Percentiles rank a stretch among this genome's conserved stretches.
phyloP scores from a whole-genome alignment of 2,113 vertebrate genomes.

The Oenanthe oenanthe region DNA sequence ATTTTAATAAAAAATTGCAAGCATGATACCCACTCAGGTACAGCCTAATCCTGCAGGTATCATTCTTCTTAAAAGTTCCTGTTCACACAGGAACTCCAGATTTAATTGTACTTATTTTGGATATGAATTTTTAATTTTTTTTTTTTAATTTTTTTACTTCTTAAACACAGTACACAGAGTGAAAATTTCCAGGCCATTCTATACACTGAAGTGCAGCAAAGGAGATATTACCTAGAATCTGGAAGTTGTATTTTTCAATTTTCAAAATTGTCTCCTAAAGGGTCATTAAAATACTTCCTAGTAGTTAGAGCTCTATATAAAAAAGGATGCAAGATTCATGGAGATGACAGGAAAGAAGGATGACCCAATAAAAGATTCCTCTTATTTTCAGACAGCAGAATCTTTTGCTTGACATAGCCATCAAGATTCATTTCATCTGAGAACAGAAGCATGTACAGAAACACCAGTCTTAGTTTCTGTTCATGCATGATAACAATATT shows the following conservation, averaged over 20 bases:
- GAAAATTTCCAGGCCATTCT: not conserved
- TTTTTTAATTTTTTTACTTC: no score
- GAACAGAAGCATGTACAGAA: not conserved
- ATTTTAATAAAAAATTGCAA: not conserved
- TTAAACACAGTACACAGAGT: no score
- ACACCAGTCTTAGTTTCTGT: not conserved
- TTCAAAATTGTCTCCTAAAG: not conserved
- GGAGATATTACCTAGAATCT: not conserved
- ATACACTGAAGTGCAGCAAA: not conserved
- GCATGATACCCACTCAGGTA: not conserved
- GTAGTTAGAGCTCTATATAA: not conserved
- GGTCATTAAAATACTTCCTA: not conserved
- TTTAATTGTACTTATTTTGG: not conserved
- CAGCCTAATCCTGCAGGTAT: not conserved
- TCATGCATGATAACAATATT: not conserved
- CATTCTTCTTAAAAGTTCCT: not conserved
- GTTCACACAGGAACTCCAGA: not conserved
- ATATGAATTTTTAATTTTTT: not conserved
- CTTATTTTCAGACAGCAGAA: not conserved
- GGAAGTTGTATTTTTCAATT: not conserved
- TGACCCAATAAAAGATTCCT: not conserved
- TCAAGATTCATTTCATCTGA: not conserved
- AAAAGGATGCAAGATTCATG: not conserved
- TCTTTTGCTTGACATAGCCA: not conserved
- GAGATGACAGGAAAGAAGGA: not conserved